Percentiles rank a stretch among this genome's conserved stretches.
Evolutionary conservation across 1,140 invertebrate species (phyloP).

Genomic region (Bradysia coprophila): DNA sequence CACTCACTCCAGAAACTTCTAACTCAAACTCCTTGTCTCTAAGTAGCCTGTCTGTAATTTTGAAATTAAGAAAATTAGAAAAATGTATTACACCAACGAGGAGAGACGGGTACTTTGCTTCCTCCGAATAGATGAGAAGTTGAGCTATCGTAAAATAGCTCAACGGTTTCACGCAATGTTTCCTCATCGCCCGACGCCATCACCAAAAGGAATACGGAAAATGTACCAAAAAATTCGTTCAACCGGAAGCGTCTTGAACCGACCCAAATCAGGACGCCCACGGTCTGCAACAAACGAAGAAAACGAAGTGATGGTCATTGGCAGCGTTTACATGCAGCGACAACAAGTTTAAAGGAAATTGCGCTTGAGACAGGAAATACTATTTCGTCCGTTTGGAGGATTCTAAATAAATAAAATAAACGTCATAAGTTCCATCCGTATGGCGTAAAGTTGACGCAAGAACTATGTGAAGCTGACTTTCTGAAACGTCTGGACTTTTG

Average conservation of each 20-base stretch:
- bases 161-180: too few relatives aligned
- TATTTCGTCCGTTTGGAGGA: neutral
- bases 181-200: neutral
- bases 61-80: too few relatives aligned
- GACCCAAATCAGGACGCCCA: neutral
- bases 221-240: neutral
- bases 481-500: neutral
- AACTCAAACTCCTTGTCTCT: too few relatives aligned
- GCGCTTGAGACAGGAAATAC: constrained; percentile 4
- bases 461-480: neutral
- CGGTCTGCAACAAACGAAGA: too few relatives aligned
- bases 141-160: too few relatives aligned
- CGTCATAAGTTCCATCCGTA: neutral
- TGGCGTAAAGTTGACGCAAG: neutral
- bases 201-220: neutral
- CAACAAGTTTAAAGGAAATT: neutral
- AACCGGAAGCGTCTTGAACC: neutral
- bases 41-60: too few relatives aligned
- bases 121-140: too few relatives aligned
- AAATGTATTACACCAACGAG: too few relatives aligned
- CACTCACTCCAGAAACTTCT: too few relatives aligned
- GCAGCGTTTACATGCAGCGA: neutral
- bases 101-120: too few relatives aligned
- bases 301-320: neutral
- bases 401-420: neutral